Base-by-base conservation (phyloP, 2,797 vertebrate species). In the Rhinatrema bivittatum region DNA sequence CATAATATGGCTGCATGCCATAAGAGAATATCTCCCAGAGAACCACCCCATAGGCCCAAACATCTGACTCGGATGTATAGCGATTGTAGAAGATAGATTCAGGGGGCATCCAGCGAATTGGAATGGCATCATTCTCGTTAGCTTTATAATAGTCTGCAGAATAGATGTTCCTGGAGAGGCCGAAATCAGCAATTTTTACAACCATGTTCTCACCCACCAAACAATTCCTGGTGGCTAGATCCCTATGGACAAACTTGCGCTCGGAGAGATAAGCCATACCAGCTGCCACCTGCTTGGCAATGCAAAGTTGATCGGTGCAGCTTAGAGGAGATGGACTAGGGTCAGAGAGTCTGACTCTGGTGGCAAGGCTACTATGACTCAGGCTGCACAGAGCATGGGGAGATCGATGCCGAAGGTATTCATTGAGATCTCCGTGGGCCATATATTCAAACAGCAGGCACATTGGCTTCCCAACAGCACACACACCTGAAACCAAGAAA, bases 71-170 rank as follows among this genome's bases (percentile, higher is more conserved):
- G 0, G 86, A 94, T 36, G 96, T 99, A 58, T 99, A 99, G 31
- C 95, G 96, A 53, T 98, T 98, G 49, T 94, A 99, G 81, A 99
- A 99, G 46, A 98, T 99, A 4, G 96, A 98, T 62, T 99, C 96
- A 0, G 96, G 96, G 0, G 96, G 96, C 95, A 98, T 98, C 95
- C 96, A 98, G 17, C 95, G 91, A 41, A 98, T 97, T 3, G 96
- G 96, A 50, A 98, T 98, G 29, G 96, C 95, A 0, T 98, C 96
- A 0, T 99, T 98, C 53, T 98, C 96, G 0, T 91, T 90, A 0
- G 95, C 96, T 72, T 99, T 99, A 79, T 99, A 99, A 62, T 99
- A 99, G 68, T 99, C 96, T 0, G 96, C 96, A 0, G 94, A 95
- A 62, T 98, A 98, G 72, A 98, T 98, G 63, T 97, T 98, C 46